A percentile compares a stretch with the other conserved stretches of the same genome.
Conservation (phyloP, 2,888 invertebrate species). For the Alloscopus bannaensis region DNA sequence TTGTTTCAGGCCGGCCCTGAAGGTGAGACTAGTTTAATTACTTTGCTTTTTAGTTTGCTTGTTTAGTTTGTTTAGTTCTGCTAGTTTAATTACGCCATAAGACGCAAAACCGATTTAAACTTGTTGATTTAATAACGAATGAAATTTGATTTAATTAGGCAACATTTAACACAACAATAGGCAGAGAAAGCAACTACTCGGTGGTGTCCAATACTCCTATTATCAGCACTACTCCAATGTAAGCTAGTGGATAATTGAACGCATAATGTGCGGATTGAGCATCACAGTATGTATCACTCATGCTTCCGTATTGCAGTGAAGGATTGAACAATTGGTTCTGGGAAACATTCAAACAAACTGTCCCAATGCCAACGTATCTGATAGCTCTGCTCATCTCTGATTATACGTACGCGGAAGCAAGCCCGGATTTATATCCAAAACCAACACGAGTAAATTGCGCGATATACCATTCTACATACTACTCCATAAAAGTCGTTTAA, state of each 20-base stretch:
- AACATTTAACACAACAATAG: slow-evolving; percentile 56
- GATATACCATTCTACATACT: neutral
- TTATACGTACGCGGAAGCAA: slow-evolving; percentile 74
- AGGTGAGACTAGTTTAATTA: too few relatives aligned
- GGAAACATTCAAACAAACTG: slow-evolving; percentile 75
- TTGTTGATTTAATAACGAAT: neutral
- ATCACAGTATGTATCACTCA: neutral
- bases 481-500: too few relatives aligned
- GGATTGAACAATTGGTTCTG: slow-evolving; percentile 74
- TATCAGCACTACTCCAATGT: slow-evolving; percentile 50
- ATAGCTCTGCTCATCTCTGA: slow-evolving; percentile 79
- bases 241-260: slow-evolving; percentile 23
- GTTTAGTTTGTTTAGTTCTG: too few relatives aligned
- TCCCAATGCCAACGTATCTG: slow-evolving; percentile 78
- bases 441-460: slow-evolving; percentile 71
- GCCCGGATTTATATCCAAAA: slow-evolving; percentile 57
- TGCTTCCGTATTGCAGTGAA: slow-evolving; percentile 29
- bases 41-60: too few relatives aligned
- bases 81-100: too few relatives aligned
- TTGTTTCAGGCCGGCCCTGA: slow-evolving; percentile 8
- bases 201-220: slow-evolving; percentile 50
- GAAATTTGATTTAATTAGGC: slow-evolving; percentile 29
- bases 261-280: neutral
- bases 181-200: slow-evolving; percentile 46
- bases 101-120: too few relatives aligned